Percentiles rank a stretch among this genome's conserved stretches.
phyloP scores from a whole-genome alignment of 2,113 vertebrate species.

The Eudyptes chrysolophus region DNA sequence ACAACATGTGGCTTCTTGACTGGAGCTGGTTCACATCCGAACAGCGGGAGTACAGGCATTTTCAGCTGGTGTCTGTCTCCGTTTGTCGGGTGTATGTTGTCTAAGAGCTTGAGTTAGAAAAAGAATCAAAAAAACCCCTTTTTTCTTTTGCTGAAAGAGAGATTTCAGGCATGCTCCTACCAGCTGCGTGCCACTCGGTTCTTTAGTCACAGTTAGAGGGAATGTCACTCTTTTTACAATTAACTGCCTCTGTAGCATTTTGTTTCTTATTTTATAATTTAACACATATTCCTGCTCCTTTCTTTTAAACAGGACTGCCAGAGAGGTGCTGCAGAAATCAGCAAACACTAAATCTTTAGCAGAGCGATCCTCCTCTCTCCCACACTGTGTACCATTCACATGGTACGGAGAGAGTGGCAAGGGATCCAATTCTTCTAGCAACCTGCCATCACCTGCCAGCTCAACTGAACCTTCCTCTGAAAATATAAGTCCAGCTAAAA shows the following conservation, averaged over 20 bases:
- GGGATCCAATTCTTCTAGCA: slow-evolving; percentile 77
- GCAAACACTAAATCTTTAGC: slow-evolving; percentile 23
- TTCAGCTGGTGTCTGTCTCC: not conserved
- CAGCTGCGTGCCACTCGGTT: not conserved
- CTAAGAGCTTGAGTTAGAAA: not conserved
- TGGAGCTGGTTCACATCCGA: not conserved
- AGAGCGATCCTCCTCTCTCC: slow-evolving; percentile 60
- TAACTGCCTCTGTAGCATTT: not conserved
- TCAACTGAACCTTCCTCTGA: slow-evolving; percentile 82
- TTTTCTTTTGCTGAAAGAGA: not conserved
- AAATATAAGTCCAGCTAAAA: slow-evolving; percentile 84
- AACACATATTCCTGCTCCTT: slow-evolving; percentile 28
- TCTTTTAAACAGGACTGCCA: slow-evolving; percentile 65
- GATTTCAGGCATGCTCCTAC: not conserved
- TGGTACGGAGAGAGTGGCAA: slow-evolving; percentile 73
- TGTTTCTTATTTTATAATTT: slow-evolving; percentile 2
- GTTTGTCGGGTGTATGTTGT: not conserved
- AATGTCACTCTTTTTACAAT: not conserved
- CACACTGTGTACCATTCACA: slow-evolving; percentile 69
- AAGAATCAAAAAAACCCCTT: not conserved
- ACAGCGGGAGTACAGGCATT: not conserved
- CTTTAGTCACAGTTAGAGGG: not conserved
- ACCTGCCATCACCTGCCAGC: slow-evolving; percentile 73
- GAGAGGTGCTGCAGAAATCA: slow-evolving; percentile 70
- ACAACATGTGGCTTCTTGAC: not conserved